Evolutionary conservation across 1,140 invertebrate genomes (phyloP), one percentile per base, ranked within the genome.

Genomic region (Aporrectodea caliginosa): DNA sequence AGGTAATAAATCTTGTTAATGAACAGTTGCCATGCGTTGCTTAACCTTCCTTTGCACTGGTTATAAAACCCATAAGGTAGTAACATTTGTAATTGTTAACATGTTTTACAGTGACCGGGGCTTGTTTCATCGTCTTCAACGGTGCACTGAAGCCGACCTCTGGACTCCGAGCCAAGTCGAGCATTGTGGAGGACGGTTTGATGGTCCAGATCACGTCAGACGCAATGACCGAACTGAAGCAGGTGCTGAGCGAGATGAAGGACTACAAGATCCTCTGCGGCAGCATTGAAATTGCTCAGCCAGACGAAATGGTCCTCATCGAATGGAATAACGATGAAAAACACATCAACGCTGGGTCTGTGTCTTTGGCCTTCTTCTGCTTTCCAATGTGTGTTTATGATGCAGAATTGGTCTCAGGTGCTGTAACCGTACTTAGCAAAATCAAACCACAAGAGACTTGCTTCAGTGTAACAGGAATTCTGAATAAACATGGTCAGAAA

Each of bases 81-180:
- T n/a, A n/a, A n/a, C n/a, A n/a, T n/a, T n/a, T n/a, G n/a, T n/a
- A n/a, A n/a, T n/a, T n/a, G n/a, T n/a, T n/a, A n/a, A n/a, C n/a
- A n/a, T 58, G 43, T 12, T 12, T 58, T 58, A 12, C 43, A 88
- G 87, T 87, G 58, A 88, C 87, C 30, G 87, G 87, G 31, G 94
- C 94, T 0, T 95, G 93, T 89, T 96, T 96, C 88, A 93, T 96
- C 78, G 93, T 96, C 1, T 93, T 96, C 81, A 96, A 95, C 87
- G 94, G 94, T 33, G 93, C 94, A 1, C 86, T 96, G 70, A 96
- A 96, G 88, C 91, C 91, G 29, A 92, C 91, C 69, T 92, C 92
- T 83, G 93, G 93, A 22, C 84, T 94, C n/a, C 92, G 92, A 1
- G 94, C 93, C 0, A 96, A 95, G 86, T 94, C 93, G 0, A 94